Evolutionary conservation across 2,113 vertebrate species (phyloP), one percentile per base, ranked within the genome.

Genomic region (Euleptes europaea): DNA sequence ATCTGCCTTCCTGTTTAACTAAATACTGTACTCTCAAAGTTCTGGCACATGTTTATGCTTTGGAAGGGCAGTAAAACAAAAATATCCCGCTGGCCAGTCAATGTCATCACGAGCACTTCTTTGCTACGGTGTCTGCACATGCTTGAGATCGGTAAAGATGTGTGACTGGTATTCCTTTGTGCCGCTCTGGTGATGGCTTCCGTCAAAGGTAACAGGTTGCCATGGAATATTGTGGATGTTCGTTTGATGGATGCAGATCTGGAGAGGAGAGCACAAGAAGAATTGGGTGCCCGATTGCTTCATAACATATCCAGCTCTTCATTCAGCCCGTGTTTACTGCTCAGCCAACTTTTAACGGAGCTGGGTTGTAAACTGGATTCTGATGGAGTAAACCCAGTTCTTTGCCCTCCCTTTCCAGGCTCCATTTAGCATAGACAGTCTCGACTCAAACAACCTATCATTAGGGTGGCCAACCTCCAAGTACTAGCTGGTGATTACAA

Each of bases 1-100:
- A 54, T 82, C 88, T 84, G 38, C 33, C 90, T 89, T 90, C 82
- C 80, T 85, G 87, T 44, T 84, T n/a, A 40, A 26, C 74, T 88
- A 88, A 88, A 86, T 82, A 83, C 84, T 63, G 28, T 33, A 44
- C 28, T 86, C 80, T 54, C 84, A n/a, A 84, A 84, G 84, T 72
- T 57, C 77, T 92, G 79, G 35, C 78, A 71, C 49, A 57, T 49
- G 40, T 90, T 91, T 89, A 51, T 84, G 82, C 88, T 86, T 86
- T 38, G 75, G 78, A 77, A 93, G 94, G 88, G 89, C 65, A 91
- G 91, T 92, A 88, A 91, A 88, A 91, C 88, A 91, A 94, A 89
- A 86, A 88, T 85, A 87, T 91, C 90, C 88, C 91, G 86, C 74
- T 85, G 84, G 85, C 49, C 69, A 74, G 85, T 31, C 75, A 74